phyloP scores from a whole-genome alignment of 1,140 invertebrate species.

The Procambarus clarkii region DNA sequence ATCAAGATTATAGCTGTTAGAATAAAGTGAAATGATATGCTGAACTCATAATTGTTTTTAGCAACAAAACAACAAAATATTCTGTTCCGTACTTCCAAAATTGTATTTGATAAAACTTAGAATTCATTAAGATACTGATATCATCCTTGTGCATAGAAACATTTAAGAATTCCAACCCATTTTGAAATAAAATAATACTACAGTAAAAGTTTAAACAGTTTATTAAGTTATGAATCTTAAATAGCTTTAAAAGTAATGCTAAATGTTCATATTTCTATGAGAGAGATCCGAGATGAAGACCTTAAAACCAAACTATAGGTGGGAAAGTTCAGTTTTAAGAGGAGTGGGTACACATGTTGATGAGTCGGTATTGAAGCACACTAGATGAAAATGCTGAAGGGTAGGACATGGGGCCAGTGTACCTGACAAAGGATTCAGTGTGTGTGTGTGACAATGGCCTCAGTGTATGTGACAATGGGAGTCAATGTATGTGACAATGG shows the following conservation, averaged over 20 bases:
- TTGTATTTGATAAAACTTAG: not conserved
- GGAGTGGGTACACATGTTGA: not conserved
- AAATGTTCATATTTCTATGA: not conserved
- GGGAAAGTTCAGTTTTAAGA: not conserved
- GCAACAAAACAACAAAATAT: not conserved
- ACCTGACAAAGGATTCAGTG: too few relatives aligned
- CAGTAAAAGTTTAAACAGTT: not conserved
- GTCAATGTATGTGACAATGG: too few relatives aligned
- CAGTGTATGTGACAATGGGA: too few relatives aligned
- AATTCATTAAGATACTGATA: not conserved
- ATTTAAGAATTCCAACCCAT: not conserved
- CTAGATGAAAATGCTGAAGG: too few relatives aligned
- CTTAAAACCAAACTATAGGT: not conserved
- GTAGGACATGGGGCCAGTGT: too few relatives aligned
- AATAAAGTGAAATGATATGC: not conserved
- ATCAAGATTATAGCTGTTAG: not conserved
- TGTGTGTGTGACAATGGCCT: too few relatives aligned
- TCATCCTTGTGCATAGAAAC: not conserved
- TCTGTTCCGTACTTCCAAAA: not conserved
- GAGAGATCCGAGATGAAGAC: not conserved
- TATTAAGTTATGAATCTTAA: not conserved
- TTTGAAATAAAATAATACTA: constrained; percentile 21
- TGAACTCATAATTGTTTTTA: not conserved
- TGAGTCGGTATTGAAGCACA: too few relatives aligned
- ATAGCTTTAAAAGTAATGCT: not conserved